Conservation (phyloP, 2,113 vertebrate species). For the Maccullochella peelii region DNA sequence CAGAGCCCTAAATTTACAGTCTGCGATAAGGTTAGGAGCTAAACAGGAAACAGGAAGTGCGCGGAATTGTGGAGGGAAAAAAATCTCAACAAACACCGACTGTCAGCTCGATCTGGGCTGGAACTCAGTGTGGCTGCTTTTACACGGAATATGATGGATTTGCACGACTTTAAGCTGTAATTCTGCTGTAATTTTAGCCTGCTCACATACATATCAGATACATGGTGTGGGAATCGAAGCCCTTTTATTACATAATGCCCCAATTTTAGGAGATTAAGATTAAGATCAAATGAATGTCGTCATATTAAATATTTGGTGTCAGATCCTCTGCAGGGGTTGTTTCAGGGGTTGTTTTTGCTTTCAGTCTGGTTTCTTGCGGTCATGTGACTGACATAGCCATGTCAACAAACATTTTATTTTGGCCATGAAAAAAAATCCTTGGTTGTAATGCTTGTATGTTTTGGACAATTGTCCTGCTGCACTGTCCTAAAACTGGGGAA, state of each 20-base stretch:
- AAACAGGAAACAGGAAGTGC: conserved; percentile 77
- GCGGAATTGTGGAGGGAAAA: conserved; percentile 59
- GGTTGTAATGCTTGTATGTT: neutral
- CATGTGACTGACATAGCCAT: neutral
- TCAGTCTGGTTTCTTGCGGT: neutral
- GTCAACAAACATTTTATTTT: no score
- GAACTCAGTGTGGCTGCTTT: neutral
- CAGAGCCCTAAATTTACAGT: conserved; percentile 46
- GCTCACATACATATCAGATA: neutral
- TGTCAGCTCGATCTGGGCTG: conserved; percentile 14
- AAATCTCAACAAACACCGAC: conserved; percentile 12
- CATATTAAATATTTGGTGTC: no score
- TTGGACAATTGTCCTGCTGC: neutral
- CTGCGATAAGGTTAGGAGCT: conserved; percentile 57
- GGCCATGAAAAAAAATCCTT: neutral
- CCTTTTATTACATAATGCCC: neutral
- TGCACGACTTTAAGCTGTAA: neutral
- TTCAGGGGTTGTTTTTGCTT: neutral
- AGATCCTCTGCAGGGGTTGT: neutral
- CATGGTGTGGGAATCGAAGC: neutral
- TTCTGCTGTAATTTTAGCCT: neutral
- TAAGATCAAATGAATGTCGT: neutral
- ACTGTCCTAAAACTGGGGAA: no score
- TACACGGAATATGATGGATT: neutral
- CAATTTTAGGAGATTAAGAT: neutral